Conservation (phyloP, 1,140 invertebrate genomes). For the Magallana gigas region DNA sequence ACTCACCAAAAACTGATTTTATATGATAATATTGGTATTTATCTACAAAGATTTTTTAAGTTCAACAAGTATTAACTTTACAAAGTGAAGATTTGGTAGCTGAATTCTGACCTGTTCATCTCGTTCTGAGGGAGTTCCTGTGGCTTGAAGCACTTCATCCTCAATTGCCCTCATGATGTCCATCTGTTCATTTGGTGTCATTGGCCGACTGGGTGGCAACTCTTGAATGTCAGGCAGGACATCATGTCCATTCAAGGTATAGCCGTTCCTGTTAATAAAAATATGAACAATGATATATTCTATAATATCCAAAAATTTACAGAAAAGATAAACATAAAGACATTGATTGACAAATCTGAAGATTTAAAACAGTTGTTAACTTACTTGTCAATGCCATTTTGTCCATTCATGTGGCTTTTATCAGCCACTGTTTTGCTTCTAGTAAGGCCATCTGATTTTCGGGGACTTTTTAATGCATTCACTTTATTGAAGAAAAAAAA, state of each 20-base stretch:
- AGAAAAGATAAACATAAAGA: neutral
- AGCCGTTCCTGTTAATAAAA: slow-evolving; percentile 16
- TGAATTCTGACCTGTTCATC: slow-evolving; percentile 73
- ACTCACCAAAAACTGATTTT: neutral
- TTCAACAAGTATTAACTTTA: neutral
- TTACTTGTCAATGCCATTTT: slow-evolving; percentile 32
- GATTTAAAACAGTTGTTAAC: neutral
- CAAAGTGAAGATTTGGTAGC: neutral
- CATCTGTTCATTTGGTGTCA: slow-evolving; percentile 78
- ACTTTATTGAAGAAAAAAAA: slow-evolving; percentile 6
- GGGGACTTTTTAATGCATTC: slow-evolving; percentile 47
- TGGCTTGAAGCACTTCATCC: slow-evolving; percentile 65
- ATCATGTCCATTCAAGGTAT: slow-evolving; percentile 52
- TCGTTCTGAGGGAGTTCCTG: slow-evolving; percentile 69
- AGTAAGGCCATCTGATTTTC: slow-evolving; percentile 8
- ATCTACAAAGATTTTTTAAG: too few relatives aligned
- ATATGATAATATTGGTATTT: too few relatives aligned
- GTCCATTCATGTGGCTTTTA: slow-evolving; percentile 12
- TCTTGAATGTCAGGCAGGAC: slow-evolving; percentile 61
- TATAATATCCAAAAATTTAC: neutral
- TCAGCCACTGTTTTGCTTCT: slow-evolving; percentile 50
- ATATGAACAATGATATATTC: neutral
- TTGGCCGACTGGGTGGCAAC: slow-evolving; percentile 74
- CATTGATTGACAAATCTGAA: neutral
- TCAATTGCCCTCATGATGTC: slow-evolving; percentile 77